Conservation (phyloP, 2,797 vertebrate species). For the Acanthiza pusilla region DNA sequence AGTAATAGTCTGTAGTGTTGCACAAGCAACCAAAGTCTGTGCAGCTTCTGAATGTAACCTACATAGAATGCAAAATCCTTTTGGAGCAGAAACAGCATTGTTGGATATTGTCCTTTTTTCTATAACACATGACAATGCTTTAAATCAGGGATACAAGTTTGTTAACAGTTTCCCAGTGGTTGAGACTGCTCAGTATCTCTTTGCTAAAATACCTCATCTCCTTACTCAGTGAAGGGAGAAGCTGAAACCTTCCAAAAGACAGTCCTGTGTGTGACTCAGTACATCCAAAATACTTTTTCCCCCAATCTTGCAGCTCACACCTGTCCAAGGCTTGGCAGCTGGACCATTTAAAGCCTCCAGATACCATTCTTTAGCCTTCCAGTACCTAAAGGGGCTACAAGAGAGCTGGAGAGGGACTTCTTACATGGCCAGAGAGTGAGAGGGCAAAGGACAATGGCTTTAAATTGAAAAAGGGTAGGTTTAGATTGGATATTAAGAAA, state of each 20-base stretch:
- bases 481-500: background rate
- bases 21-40: background rate
- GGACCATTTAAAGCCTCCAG: background rate
- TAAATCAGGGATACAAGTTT: background rate
- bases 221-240: background rate
- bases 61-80: background rate
- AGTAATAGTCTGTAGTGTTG: background rate
- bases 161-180: background rate
- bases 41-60: background rate
- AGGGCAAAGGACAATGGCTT: background rate
- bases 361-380: background rate
- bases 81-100: background rate
- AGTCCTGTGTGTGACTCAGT: background rate
- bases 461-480: background rate
- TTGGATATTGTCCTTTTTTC: background rate
- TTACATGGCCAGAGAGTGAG: background rate
- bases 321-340: background rate
- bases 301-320: background rate
- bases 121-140: background rate
- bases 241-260: background rate
- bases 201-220: background rate
- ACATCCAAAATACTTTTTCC: background rate
- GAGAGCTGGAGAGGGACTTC: background rate
- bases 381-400: background rate
- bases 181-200: background rate